These are phyloP conservation scores for Malurus leucopterus DNA, from an alignment of 2,797 vertebrate species.

Conservation along the genomic window DNA sequence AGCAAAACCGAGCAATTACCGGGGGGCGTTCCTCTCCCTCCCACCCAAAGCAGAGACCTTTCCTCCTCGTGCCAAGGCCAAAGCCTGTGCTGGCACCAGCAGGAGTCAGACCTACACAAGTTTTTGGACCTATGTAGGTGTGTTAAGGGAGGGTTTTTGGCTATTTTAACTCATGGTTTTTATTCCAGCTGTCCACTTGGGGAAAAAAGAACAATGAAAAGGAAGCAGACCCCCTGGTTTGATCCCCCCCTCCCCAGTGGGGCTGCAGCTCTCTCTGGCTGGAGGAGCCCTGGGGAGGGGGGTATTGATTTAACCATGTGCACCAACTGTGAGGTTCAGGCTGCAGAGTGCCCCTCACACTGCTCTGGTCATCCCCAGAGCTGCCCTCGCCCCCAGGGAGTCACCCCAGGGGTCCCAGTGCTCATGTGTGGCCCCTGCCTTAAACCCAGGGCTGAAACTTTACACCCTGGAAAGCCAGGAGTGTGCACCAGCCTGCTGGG, in stretches of 20 bases:
- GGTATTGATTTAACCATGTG: not conserved
- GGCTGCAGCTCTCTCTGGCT: not conserved
- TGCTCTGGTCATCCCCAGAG: not conserved
- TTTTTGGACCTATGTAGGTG: not conserved
- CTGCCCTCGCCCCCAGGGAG: not conserved
- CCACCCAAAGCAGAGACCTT: not conserved
- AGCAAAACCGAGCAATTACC: not conserved
- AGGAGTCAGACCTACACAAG: not conserved
- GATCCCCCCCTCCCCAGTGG: accelerated
- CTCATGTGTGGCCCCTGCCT: not conserved
- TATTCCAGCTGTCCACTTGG: not conserved
- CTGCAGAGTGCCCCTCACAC: not conserved
- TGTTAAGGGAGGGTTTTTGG: not conserved
- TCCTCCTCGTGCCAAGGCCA: not conserved
- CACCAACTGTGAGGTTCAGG: not conserved
- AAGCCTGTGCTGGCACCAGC: not conserved
- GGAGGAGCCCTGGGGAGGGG: not conserved
- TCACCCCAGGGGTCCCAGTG: not conserved
- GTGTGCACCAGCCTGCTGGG: not conserved
- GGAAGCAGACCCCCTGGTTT: not conserved
- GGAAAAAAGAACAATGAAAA: not conserved
- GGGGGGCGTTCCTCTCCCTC: not conserved
- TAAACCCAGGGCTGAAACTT: not conserved
- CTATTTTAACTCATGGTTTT: not conserved
- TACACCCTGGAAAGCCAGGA: not conserved